Evolutionary conservation across 2,797 vertebrate genomes (phyloP).

Genomic region (Huso huso): DNA sequence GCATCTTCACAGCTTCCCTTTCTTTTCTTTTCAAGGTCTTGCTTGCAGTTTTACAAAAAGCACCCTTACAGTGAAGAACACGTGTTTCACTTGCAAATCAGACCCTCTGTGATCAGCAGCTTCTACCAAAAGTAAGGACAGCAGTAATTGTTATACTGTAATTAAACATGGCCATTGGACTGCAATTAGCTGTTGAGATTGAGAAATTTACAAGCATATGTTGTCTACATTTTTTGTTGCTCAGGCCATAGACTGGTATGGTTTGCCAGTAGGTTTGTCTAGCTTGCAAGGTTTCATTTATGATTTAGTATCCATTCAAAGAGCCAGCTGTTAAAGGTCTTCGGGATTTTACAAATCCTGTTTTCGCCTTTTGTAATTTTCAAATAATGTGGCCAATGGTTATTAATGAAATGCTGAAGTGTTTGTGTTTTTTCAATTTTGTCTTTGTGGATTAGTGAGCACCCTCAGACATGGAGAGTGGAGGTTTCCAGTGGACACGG

Average conservation of each 20-base stretch:
- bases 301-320: no score
- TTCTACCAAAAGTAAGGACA: conserved; percentile 79
- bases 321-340: no score
- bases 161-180: neutral
- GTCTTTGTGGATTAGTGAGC: conserved; percentile 52
- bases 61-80: conserved; percentile 77
- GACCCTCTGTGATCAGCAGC: conserved; percentile 70
- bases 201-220: neutral
- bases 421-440: neutral
- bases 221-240: neutral
- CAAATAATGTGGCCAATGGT: no score
- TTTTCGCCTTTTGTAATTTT: no score
- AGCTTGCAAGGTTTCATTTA: no score
- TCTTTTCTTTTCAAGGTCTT: conserved; percentile 57
- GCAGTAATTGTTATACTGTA: neutral
- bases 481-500: conserved; percentile 76
- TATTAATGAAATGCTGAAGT: neutral
- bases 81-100: conserved; percentile 78
- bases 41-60: conserved; percentile 84
- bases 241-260: neutral
- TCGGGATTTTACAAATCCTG: no score
- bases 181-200: neutral
- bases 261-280: no score
- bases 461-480: conserved; percentile 73
- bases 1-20: neutral